Base-by-base conservation (phyloP, 2,113 vertebrate genomes). In the Malaclemys terrapin region DNA sequence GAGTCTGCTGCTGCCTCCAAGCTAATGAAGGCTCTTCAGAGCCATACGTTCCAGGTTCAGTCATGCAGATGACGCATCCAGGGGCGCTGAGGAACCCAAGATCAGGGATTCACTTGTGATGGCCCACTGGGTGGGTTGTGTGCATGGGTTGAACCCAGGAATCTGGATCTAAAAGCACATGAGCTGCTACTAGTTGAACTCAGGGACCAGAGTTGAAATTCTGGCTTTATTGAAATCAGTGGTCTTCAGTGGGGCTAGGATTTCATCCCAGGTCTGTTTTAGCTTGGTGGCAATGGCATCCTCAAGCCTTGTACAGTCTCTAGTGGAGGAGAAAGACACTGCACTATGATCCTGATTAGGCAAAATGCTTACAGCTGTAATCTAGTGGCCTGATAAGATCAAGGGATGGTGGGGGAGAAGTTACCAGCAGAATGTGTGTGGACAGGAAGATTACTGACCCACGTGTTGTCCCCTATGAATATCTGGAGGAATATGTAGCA, bases 101-200 rank as follows among this genome's bases (percentile, higher is more conserved):
- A 0, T 50, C 49, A 88, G 6, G 45, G 16, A 69, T 35, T 65
- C 27, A 35, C 5, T 35, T 31, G 3, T 65, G 54, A 56, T 24
- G 54, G 54, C 54, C 54, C 54, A 56, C 22, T 24, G 2, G 5
- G 38, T 5, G 52, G 12, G 54, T 88, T 72, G 12, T 42, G 16
- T 45, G 35, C 6, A 10, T 0, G 0, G 22, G n/a, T 13, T 82
- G 20, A 4, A 49, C 9, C 29, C 88, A 25, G 3, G 83, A 35
- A 0, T 0, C 72, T 91, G 27, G 10, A 91, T 83, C 19, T 29
- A 83, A 89, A 87, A 90, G 85, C 62, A 75, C 62, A 57, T 27
- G 35, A 2, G 78, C 82, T 78, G 2, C 3, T 90, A 49, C 59
- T 89, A 47, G 42, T 27, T 94, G 80, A 53, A 14, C 87, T 93